These are phyloP conservation scores for Schmidtea mediterranea DNA, from an alignment of 1,140 invertebrate species.

Conservation along the genomic window DNA sequence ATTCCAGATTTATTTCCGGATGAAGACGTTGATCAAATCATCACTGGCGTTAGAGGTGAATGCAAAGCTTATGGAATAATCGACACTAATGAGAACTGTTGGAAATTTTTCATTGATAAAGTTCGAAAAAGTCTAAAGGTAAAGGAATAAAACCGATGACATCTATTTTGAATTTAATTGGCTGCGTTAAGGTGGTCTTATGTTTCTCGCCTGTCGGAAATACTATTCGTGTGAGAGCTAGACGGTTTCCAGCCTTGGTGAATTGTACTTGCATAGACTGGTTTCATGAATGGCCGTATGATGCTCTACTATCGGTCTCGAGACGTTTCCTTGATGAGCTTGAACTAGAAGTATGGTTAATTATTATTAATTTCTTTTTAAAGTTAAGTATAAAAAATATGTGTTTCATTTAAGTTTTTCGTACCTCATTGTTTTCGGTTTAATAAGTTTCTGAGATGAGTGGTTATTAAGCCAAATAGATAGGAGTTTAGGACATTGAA, in stretches of 20 bases:
- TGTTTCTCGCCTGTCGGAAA: constrained; percentile 79
- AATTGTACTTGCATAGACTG: constrained; percentile 81
- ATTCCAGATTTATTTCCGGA: constrained; percentile 75
- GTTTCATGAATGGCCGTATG: constrained; percentile 88
- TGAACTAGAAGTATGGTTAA: no score
- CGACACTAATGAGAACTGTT: constrained; percentile 75
- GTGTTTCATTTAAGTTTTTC: no score
- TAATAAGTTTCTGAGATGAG: no score
- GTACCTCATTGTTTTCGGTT: no score
- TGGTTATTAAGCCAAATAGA: no score
- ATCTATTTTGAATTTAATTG: no score
- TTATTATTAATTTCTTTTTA: no score
- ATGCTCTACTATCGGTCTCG: constrained; percentile 67
- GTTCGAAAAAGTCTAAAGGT: constrained; percentile 46
- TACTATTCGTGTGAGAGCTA: constrained; percentile 54
- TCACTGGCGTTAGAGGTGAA: constrained; percentile 57
- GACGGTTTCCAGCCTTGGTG: constrained; percentile 77
- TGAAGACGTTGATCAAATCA: constrained; percentile 80
- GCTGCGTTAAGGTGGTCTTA: constrained; percentile 44
- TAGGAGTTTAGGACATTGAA: no score
- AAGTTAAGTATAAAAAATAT: no score
- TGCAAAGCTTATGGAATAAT: constrained; percentile 47
- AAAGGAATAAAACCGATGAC: no score
- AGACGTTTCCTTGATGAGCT: constrained; percentile 56
- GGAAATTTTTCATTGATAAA: constrained; percentile 79